A percentile compares a stretch with the other conserved stretches of the same genome.
phyloP scores from a whole-genome alignment of 2,888 invertebrate genomes.

The Drosophila neotestacea region DNA sequence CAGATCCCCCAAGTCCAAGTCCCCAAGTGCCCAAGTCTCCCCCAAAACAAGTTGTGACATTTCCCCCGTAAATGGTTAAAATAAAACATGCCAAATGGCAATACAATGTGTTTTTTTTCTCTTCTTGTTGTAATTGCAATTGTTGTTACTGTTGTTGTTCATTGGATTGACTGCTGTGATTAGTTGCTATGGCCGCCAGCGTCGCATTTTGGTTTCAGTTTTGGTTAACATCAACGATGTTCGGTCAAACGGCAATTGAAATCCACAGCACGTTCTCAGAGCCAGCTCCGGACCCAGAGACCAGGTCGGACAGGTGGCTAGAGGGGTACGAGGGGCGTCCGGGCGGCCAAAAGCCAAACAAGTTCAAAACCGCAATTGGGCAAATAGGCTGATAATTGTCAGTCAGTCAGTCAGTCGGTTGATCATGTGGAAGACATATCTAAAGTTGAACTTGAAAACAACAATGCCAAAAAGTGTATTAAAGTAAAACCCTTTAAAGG shows the following conservation, averaged over 20 bases:
- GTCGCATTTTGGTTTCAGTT: constrained; percentile 67
- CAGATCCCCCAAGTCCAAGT: constrained; percentile 57
- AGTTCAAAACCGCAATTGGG: constrained; percentile 82
- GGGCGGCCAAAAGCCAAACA: constrained; percentile 69
- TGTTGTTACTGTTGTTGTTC: constrained; percentile 19
- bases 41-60: constrained; percentile 74
- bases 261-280: constrained; percentile 65
- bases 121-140: constrained; percentile 13
- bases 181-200: constrained; percentile 63
- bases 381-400: constrained; percentile 69
- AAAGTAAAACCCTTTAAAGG: constrained; percentile 4
- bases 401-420: constrained; percentile 19
- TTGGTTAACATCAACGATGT: constrained; percentile 68
- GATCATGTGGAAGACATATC: constrained; percentile 1
- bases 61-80: constrained; percentile 79
- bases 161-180: constrained; percentile 54
- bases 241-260: constrained; percentile 68
- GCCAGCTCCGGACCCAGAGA: background rate
- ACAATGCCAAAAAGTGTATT: background rate
- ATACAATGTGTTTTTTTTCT: constrained; percentile 18
- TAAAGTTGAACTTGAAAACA: constrained; percentile 20
- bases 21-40: constrained; percentile 21
- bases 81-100: constrained; percentile 64
- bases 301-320: constrained; percentile 2
- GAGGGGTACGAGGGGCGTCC: background rate